Evolutionary conservation across 2,113 vertebrate species (phyloP).

Genomic region (Misgurnus mizolepis): DNA sequence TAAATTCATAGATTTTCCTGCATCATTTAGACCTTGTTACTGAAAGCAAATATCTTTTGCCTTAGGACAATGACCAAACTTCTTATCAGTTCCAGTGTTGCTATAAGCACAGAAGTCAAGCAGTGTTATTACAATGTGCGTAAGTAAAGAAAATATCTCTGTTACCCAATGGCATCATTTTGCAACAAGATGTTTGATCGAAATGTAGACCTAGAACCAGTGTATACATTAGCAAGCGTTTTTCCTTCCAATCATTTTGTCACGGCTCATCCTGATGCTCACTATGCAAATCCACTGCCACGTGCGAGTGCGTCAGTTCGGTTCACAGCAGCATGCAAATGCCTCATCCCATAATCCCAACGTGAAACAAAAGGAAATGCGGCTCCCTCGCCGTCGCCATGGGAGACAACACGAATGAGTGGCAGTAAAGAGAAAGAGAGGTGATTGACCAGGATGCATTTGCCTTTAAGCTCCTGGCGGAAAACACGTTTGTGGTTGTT

Average conservation of each 20-base stretch:
- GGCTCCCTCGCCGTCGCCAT: not conserved
- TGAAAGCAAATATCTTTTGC: too few species aligned
- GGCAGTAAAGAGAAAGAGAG: conserved; percentile 8
- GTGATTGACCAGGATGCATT: conserved; percentile 9
- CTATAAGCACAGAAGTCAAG: too few species aligned
- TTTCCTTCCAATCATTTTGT: conserved; percentile 25
- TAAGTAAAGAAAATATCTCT: too few species aligned
- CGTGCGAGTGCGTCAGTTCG: conserved; percentile 18
- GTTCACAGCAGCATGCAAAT: conserved; percentile 32
- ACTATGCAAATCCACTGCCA: conserved; percentile 55
- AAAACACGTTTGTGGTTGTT: not conserved
- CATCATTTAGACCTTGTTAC: too few species aligned
- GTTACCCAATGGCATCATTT: too few species aligned
- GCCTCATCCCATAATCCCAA: conserved; percentile 32
- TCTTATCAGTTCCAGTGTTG: too few species aligned
- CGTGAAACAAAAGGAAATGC: conserved; percentile 16
- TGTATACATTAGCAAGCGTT: conserved; percentile 25
- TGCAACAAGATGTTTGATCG: not conserved
- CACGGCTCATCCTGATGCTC: conserved; percentile 34
- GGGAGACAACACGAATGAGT: conserved; percentile 19
- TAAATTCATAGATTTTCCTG: too few species aligned
- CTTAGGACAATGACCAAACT: too few species aligned
- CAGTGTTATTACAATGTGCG: too few species aligned
- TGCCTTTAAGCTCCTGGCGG: conserved; percentile 18
- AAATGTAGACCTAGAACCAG: conserved; percentile 16